Conservation (phyloP, 2,888 invertebrate genomes). For the Mycalesis mineus region DNA sequence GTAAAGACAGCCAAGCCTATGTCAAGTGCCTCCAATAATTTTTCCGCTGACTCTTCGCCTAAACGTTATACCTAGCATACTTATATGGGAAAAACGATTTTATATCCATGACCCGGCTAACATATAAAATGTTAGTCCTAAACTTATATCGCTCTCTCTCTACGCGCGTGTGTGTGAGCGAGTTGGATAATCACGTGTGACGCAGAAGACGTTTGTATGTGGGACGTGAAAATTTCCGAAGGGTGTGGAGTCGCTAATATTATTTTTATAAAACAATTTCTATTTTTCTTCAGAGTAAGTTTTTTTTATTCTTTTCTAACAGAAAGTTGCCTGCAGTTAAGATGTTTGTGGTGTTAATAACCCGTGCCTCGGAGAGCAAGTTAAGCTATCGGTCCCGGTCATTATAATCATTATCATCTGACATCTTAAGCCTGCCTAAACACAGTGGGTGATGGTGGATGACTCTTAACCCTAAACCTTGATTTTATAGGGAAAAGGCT, state of each 20-base stretch:
- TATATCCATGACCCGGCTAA: conserved; percentile 79
- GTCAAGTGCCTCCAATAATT: background rate
- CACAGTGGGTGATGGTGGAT: no score
- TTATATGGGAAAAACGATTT: conserved; percentile 71
- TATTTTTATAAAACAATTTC: background rate
- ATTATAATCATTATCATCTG: no score
- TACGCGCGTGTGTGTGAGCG: conserved; percentile 43
- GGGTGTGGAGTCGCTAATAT: conserved; percentile 42
- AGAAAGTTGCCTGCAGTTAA: no score
- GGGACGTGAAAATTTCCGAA: conserved; percentile 43
- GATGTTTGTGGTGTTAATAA: no score
- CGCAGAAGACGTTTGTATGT: conserved; percentile 60
- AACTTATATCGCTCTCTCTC: conserved; percentile 56
- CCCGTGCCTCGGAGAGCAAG: no score
- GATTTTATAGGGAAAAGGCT: no score
- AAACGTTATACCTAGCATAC: conserved; percentile 44
- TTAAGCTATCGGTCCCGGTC: no score
- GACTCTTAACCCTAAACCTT: no score
- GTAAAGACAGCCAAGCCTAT: background rate
- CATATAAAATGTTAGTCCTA: conserved; percentile 78
- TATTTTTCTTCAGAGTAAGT: no score
- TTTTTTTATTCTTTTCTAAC: no score
- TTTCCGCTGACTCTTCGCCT: background rate
- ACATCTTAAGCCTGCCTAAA: no score
- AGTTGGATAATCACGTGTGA: conserved; percentile 62